Conservation (phyloP, 2,113 vertebrate species). For the Phyllostomus hastatus region DNA sequence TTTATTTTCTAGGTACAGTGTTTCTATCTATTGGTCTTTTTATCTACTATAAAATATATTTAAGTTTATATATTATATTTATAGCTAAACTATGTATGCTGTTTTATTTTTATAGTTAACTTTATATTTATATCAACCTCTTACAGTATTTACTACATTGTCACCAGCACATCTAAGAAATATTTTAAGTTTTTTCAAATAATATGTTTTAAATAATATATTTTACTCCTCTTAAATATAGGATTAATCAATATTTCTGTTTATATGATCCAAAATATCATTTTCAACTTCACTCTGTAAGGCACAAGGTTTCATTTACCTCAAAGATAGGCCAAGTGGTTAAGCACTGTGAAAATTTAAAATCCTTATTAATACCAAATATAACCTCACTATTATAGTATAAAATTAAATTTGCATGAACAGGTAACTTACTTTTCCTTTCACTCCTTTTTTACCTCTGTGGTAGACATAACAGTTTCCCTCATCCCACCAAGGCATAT, state of each 20-base stretch:
- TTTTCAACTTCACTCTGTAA: slow-evolving; percentile 3
- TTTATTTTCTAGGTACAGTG: background rate
- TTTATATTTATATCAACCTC: background rate
- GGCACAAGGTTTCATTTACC: background rate
- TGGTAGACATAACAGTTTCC: background rate
- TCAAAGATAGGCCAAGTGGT: background rate
- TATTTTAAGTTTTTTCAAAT: slow-evolving; percentile 2
- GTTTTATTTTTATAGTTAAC: background rate
- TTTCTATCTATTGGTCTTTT: background rate
- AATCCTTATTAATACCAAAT: background rate
- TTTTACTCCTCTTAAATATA: background rate
- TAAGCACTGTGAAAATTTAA: slow-evolving; percentile 10
- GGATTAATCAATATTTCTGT: background rate
- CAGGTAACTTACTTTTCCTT: background rate
- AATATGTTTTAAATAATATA: background rate
- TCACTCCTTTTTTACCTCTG: background rate
- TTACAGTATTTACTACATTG: background rate
- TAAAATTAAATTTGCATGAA: background rate
- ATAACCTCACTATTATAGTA: background rate
- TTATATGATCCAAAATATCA: background rate
- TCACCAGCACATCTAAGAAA: background rate
- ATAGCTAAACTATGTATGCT: background rate
- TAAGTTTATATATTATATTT: background rate
- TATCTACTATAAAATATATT: background rate
- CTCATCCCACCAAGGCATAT: background rate